Evolutionary conservation across 2,888 invertebrate genomes (phyloP), one percentile per base, ranked within the genome.

Genomic region (Apamea monoglypha): DNA sequence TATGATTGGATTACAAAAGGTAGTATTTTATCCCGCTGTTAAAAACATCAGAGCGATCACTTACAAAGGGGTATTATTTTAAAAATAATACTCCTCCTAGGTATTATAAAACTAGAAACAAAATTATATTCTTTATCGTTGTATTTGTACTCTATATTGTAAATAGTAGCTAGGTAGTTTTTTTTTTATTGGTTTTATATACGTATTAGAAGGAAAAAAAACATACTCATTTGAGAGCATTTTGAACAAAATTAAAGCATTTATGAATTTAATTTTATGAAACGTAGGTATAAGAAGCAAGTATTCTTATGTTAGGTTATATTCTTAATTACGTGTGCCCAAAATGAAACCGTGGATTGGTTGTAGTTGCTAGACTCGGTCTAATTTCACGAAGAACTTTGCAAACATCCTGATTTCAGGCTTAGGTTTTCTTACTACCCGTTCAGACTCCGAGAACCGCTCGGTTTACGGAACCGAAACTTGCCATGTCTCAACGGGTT

Each of bases 201-300:
- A 53, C 18, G 21, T 8, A 8, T 8, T 25, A 61, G 1, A 25
- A n/a, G 32, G 14, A 16, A 44, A n/a, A 61, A 29, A 18, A 64
- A 76, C 25, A 44, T 78, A 86, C 71, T 76, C 32, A 77, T 59
- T 77, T 44, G 78, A 81, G 77, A 85, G 77, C 76, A 85, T 69
- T 85, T 78, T 77, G 83, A 80, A 78, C 78, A 80, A 80, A 80
- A 80, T 80, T 78, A 56, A 74, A 53, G 80, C 81, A 88, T 83
- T 88, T 88, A 83, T 78, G 36, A 76, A 73, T 73, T 29, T 75
- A 61, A 47, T 71, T 61, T 16, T 77, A 63, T 74, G 59, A 63
- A 68, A 44, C 32, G 70, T 82, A 85, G 63, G 6, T 72, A n/a
- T 72, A 82, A 50, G 64, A 72, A 74, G 36, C n/a, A 74, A 82